A percentile compares a stretch with the other conserved stretches of the same genome.
Evolutionary conservation across 2,888 invertebrate species (phyloP).

Genomic region (Drosophila sordidula): DNA sequence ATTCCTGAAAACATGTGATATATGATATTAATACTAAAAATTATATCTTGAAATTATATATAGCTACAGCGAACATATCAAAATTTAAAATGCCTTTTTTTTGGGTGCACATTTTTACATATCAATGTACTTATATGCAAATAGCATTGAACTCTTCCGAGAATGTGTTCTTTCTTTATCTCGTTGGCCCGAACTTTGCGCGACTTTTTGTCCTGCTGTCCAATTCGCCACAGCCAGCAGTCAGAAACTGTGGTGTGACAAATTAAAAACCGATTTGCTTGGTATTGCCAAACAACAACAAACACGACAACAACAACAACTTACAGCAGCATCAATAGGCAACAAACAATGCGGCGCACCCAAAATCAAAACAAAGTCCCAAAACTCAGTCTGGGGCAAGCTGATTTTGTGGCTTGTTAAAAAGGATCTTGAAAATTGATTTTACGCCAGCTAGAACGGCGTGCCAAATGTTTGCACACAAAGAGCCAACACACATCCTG

Average conservation of each 20-base stretch:
- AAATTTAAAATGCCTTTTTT: too few relatives aligned
- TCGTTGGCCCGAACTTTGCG: not conserved
- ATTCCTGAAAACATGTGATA: too few relatives aligned
- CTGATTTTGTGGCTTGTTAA: conserved; percentile 69
- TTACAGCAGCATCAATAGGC: conserved; percentile 22
- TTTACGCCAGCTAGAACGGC: conserved; percentile 72
- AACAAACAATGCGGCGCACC: conserved; percentile 49
- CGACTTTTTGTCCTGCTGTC: conserved; percentile 21
- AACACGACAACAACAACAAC: conserved; percentile 25
- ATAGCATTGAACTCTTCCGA: conserved; percentile 72
- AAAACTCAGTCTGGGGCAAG: conserved; percentile 47
- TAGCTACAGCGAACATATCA: too few relatives aligned
- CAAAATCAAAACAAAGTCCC: conserved; percentile 67
- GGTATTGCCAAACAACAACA: conserved; percentile 37
- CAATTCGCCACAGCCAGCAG: conserved; percentile 62
- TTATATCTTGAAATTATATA: too few relatives aligned
- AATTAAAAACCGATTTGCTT: conserved; percentile 68
- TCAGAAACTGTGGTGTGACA: conserved; percentile 67
- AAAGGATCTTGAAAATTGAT: conserved; percentile 76
- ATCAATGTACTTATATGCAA: conserved; percentile 41
- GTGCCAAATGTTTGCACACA: conserved; percentile 72
- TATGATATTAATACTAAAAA: too few relatives aligned
- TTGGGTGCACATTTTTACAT: too few relatives aligned
- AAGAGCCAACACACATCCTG: conserved; percentile 53
- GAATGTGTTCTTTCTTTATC: conserved; percentile 45